These are phyloP conservation scores for Gobio gobio DNA, from an alignment of 2,113 vertebrate genomes.

Conservation along the genomic window DNA sequence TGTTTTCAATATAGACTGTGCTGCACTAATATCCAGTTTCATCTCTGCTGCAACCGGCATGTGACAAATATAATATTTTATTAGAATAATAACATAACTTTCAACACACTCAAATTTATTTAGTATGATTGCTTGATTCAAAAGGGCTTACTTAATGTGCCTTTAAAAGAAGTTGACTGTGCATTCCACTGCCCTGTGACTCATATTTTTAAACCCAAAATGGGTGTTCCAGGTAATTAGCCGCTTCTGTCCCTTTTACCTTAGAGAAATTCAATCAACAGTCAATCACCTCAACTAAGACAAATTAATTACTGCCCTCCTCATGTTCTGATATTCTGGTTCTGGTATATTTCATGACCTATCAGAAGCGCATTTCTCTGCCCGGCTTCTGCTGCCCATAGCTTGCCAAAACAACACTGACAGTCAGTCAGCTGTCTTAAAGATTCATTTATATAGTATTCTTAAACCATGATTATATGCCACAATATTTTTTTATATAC, in stretches of 20 bases:
- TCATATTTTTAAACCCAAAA: too few species aligned
- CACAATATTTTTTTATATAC: neutral
- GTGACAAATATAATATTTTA: too few species aligned
- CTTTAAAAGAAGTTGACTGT: too few species aligned
- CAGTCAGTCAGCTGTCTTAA: neutral
- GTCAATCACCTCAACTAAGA: neutral
- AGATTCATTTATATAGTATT: neutral
- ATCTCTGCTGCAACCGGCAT: too few species aligned
- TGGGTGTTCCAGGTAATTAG: too few species aligned
- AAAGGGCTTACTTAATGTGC: too few species aligned
- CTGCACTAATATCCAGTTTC: too few species aligned
- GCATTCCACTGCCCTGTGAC: neutral
- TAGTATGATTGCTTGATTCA: too few species aligned
- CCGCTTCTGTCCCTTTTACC: neutral
- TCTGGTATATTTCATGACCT: neutral
- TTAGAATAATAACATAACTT: too few species aligned
- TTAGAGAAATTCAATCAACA: neutral
- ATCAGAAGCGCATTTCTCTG: neutral
- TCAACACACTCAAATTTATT: too few species aligned
- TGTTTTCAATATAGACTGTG: too few species aligned
- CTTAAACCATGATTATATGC: neutral
- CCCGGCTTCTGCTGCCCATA: too few species aligned
- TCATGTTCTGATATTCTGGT: neutral
- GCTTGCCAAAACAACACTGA: conserved; percentile 4
- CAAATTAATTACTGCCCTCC: neutral